Evolutionary conservation across 2,888 invertebrate species (phyloP).

Genomic region (Brenthis hecate): DNA sequence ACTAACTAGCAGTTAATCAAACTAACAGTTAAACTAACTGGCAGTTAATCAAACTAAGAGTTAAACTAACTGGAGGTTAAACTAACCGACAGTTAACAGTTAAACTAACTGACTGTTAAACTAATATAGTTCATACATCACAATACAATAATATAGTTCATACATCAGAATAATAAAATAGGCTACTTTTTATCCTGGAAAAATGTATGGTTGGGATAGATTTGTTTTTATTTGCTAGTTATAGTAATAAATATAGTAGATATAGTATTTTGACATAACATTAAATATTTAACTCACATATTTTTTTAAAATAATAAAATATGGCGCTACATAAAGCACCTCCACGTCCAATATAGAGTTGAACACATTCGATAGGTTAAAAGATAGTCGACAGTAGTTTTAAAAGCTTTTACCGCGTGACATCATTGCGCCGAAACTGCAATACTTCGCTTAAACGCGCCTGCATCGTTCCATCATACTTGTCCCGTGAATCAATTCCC

Average conservation of each 20-base stretch:
- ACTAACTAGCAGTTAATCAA: too few species aligned
- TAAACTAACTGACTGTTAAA: too few species aligned
- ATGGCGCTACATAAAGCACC: background rate
- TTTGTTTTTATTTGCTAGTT: too few species aligned
- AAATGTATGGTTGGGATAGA: too few species aligned
- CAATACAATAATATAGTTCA: too few species aligned
- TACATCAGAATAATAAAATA: too few species aligned
- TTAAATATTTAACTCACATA: background rate
- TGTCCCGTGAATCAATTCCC: conserved; percentile 60
- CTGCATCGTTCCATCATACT: conserved; percentile 67
- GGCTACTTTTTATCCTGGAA: too few species aligned
- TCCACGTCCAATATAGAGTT: conserved; percentile 11
- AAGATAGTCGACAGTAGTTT: conserved; percentile 25
- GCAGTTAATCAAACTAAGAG: too few species aligned
- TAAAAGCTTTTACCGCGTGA: conserved; percentile 34
- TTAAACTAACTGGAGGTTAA: too few species aligned
- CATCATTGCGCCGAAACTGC: conserved; percentile 36
- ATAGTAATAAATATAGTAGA: background rate
- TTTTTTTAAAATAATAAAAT: background rate
- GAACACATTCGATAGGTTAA: conserved; percentile 19
- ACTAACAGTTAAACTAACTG: too few species aligned
- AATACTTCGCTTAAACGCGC: conserved; percentile 56
- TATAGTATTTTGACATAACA: background rate
- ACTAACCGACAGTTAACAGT: too few species aligned
- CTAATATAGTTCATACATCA: too few species aligned